phyloP scores from a whole-genome alignment of 2,888 invertebrate species.

The Macrostomum cliftonense region DNA sequence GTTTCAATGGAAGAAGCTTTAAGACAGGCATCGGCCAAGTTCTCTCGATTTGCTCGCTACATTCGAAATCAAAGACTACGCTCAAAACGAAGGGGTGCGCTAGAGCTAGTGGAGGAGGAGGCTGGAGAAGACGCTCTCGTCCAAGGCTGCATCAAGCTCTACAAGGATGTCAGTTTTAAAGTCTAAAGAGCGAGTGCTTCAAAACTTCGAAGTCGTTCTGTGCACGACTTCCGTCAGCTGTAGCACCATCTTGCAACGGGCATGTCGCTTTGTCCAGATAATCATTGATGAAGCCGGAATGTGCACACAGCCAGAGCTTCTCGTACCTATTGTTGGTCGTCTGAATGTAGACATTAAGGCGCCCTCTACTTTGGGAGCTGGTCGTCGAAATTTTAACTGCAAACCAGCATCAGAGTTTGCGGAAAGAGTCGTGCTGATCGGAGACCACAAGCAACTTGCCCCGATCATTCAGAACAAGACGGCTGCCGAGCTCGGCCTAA shows the following conservation, averaged over 20 bases:
- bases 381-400: no score
- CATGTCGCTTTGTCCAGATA: constrained; percentile 3
- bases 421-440: constrained; percentile 19
- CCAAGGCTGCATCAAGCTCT: no score
- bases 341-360: background rate
- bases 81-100: background rate
- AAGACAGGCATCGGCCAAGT: no score
- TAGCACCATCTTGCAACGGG: background rate
- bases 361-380: no score
- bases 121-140: no score
- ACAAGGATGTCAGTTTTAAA: no score
- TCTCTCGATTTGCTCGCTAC: no score
- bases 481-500: constrained; percentile 19
- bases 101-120: no score
- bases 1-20: no score
- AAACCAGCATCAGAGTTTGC: background rate
- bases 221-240: constrained; percentile 7
- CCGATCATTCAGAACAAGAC: constrained; percentile 21
- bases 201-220: background rate
- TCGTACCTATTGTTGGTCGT: constrained; percentile 17
- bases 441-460: constrained; percentile 27
- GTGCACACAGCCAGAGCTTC: constrained; percentile 24
- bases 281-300: constrained; percentile 29
- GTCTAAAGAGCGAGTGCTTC: background rate
- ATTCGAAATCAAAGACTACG: background rate